These are phyloP conservation scores for Sitobion miscanthi DNA, from an alignment of 1,140 invertebrate species.

Conservation along the genomic window DNA sequence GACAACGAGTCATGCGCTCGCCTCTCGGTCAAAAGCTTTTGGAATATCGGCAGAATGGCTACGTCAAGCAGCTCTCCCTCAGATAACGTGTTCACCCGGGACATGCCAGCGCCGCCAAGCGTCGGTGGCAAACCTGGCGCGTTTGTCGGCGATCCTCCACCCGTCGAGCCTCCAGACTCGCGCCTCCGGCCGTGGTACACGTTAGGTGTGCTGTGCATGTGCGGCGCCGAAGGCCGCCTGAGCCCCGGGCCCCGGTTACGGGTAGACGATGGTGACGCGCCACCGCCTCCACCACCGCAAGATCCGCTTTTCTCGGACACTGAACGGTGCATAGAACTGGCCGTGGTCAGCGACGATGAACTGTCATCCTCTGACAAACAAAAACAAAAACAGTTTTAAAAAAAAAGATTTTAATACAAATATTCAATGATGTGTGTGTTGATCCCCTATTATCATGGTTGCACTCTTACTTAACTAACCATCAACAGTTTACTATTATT, in stretches of 20 bases:
- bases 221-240: slow-evolving; percentile 61
- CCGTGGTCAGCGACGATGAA: slow-evolving; percentile 6
- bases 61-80: slow-evolving; percentile 82
- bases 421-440: background rate
- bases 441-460: too few relatives aligned
- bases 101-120: slow-evolving; percentile 61
- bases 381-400: background rate
- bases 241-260: slow-evolving; percentile 58
- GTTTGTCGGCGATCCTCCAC: slow-evolving; percentile 88
- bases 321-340: slow-evolving; percentile 64
- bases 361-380: background rate
- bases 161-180: slow-evolving; percentile 78
- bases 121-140: slow-evolving; percentile 67
- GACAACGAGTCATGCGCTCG: slow-evolving; percentile 62
- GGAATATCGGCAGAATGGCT: slow-evolving; percentile 88
- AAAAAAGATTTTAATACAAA: background rate
- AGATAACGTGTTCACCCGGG: slow-evolving; percentile 67
- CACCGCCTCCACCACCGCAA: slow-evolving; percentile 61
- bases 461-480: too few relatives aligned
- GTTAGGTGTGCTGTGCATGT: slow-evolving; percentile 71
- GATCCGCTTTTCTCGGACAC: slow-evolving; percentile 65
- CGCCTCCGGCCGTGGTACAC: slow-evolving; percentile 77
- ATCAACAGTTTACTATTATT: too few relatives aligned
- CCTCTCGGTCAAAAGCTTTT: slow-evolving; percentile 83
- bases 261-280: slow-evolving; percentile 57